phyloP scores from a whole-genome alignment of 2,113 vertebrate genomes.

The Seriola quinqueradiata region DNA sequence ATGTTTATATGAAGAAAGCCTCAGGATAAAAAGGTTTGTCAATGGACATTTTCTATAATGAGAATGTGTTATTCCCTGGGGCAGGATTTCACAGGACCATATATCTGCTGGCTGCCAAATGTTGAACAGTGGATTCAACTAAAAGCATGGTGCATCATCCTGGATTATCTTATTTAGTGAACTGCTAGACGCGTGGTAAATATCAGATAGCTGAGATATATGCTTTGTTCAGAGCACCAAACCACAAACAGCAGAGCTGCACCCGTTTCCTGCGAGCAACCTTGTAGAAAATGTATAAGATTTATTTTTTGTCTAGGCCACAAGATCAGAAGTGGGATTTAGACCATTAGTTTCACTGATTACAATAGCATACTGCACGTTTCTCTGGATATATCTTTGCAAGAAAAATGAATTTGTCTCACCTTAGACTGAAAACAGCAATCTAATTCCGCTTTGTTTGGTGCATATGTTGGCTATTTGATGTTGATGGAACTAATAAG shows the following conservation, averaged over 20 bases:
- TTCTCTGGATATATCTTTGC: constrained; percentile 5
- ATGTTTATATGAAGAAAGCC: neutral
- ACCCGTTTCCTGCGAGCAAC: neutral
- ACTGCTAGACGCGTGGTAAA: constrained; percentile 25
- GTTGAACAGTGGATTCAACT: constrained; percentile 18
- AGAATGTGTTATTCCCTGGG: neutral
- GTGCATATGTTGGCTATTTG: constrained; percentile 26
- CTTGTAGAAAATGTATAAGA: neutral
- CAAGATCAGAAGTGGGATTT: neutral
- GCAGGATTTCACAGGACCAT: neutral
- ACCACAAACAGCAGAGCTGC: neutral
- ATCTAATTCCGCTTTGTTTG: constrained; percentile 3
- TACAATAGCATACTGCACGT: neutral
- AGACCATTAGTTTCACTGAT: constrained; percentile 1
- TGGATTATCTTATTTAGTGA: constrained; percentile 52
- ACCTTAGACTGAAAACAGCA: neutral
- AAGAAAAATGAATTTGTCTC: neutral
- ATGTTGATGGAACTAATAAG: constrained; percentile 9
- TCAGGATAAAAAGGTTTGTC: neutral
- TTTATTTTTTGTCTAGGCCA: neutral
- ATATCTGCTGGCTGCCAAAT: constrained; percentile 3
- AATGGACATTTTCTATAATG: constrained; percentile 2
- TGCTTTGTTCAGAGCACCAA: neutral
- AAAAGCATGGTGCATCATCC: constrained; percentile 38
- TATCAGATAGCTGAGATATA: neutral